Evolutionary conservation across 2,888 invertebrate genomes (phyloP).

Genomic region (Sinelater perroti): DNA sequence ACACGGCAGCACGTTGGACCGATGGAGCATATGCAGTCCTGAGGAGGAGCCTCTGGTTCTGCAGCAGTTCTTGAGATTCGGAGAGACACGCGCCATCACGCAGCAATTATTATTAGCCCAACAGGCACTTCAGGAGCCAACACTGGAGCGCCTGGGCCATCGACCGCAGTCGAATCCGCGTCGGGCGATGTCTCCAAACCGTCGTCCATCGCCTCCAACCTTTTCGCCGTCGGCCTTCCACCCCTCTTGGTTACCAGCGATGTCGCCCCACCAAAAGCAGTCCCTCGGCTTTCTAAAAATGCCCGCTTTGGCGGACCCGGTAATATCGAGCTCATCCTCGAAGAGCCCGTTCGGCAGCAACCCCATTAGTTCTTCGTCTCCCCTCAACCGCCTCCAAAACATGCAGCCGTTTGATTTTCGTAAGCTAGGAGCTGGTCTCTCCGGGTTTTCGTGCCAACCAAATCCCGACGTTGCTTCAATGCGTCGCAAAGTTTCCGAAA

Average conservation of each 20-base stretch:
- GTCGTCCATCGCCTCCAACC: slow-evolving; percentile 71
- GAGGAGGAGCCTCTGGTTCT: slow-evolving; percentile 92
- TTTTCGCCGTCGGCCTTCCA: slow-evolving; percentile 62
- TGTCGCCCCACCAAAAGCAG: slow-evolving; percentile 62
- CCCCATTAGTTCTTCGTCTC: slow-evolving; percentile 73
- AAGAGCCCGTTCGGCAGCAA: slow-evolving; percentile 65
- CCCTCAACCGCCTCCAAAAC: slow-evolving; percentile 87
- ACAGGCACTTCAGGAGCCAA: slow-evolving; percentile 67
- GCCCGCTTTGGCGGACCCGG: slow-evolving; percentile 62
- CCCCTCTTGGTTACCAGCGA: slow-evolving; percentile 59
- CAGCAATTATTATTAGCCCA: slow-evolving; percentile 71
- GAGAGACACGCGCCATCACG: slow-evolving; percentile 86
- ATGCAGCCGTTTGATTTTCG: slow-evolving; percentile 97
- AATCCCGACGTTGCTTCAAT: slow-evolving; percentile 54
- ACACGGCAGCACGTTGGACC: slow-evolving; percentile 82
- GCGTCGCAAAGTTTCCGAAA: slow-evolving; percentile 65
- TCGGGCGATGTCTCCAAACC: slow-evolving; percentile 74
- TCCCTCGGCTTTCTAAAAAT: slow-evolving; percentile 62
- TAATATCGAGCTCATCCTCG: slow-evolving; percentile 67
- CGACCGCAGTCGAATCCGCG: slow-evolving; percentile 56
- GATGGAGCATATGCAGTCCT: slow-evolving; percentile 87
- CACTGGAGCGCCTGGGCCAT: slow-evolving; percentile 67
- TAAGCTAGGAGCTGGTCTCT: slow-evolving; percentile 73
- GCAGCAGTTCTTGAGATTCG: slow-evolving; percentile 90
- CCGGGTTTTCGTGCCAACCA: slow-evolving; percentile 65